Evolutionary conservation across 1,140 invertebrate species (phyloP).

Genomic region (Zaprionus davidi): DNA sequence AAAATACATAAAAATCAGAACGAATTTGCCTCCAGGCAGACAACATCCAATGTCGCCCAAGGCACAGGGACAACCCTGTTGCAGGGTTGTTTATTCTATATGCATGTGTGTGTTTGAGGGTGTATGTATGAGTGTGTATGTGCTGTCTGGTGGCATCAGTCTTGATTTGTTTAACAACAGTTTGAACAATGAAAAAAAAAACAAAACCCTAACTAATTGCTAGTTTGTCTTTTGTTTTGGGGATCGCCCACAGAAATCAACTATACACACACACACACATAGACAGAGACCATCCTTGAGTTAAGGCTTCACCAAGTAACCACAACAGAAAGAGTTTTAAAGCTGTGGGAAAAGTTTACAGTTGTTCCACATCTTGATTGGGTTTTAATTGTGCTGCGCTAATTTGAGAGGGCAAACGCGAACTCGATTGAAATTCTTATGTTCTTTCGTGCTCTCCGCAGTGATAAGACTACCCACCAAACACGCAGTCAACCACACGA

Average conservation of each 20-base stretch:
- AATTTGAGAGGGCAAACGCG: conserved; percentile 59
- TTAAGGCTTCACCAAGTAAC: conserved; percentile 31
- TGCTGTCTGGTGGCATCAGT: conserved; percentile 5
- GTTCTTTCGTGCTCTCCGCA: conserved; percentile 2
- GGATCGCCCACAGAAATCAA: conserved; percentile 52
- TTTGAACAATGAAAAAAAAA: conserved; percentile 39
- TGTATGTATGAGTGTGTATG: conserved; percentile 15
- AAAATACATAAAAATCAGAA: conserved; percentile 73
- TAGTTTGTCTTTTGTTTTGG: conserved; percentile 62
- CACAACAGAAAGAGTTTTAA: conserved; percentile 57
- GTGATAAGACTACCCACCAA: conserved; percentile 15
- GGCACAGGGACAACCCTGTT: conserved; percentile 18
- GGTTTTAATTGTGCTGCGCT: conserved; percentile 67
- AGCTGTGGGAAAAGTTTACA: conserved; percentile 70
- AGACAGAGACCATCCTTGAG: conserved; percentile 1
- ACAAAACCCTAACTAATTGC: conserved; percentile 66
- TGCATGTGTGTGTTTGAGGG: conserved; percentile 14
- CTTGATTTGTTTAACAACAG: conserved; percentile 68
- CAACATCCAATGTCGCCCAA: conserved; percentile 29
- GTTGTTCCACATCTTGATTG: conserved; percentile 67
- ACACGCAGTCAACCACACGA: neutral
- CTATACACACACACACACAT: conserved; percentile 1
- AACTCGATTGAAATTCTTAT: conserved; percentile 51
- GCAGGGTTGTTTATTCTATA: conserved; percentile 30
- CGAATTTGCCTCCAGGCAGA: conserved; percentile 42